Evolutionary conservation across 1,140 invertebrate genomes (phyloP), one percentile per base, ranked within the genome.

Genomic region (Phymorhynchus buccinoides): DNA sequence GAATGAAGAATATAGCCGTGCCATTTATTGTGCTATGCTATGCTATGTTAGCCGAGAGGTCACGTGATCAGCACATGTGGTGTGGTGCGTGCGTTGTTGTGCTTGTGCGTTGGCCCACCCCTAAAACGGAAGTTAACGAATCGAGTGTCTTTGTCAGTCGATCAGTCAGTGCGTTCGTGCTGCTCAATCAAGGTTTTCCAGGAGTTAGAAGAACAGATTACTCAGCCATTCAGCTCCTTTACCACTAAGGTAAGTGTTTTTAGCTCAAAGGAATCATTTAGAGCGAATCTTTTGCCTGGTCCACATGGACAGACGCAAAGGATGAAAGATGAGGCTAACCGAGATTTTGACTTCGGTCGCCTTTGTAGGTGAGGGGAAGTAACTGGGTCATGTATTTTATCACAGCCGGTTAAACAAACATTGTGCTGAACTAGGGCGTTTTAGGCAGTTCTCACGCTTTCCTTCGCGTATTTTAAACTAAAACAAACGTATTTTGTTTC

Each of bases 271-370:
- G 18, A 62, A 27, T 9, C 12, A 27, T 16, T 62, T 27, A 12
- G 41, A 30, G 9, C 37, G 39, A 41, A 81, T 66, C 27, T 22
- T 18, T 3, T 30, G 41, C 39, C 18, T 32, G 66, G 81, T 83
- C 81, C 81, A 83, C 81, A 83, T 66, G n/a, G 42, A 83, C 81
- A 62, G 44, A 83, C 81, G 81, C 81, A 83, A 82, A 82, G 56
- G 41, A 41, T 41, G n/a, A 71, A 32, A 35, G 81, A 73, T 62
- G 44, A 56, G 22, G 79, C 77, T 79, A 27, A 42, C 56, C 32
- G 30, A 62, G 22, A 22, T 4, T 62, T 27, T 62, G 6, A 27
- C 56, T 62, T 62, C 22, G 56, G 22, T 14, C 12, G 56, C 22
- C 22, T n/a, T 4, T 62, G 56, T 62, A 27, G 52, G 27, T 14